These are phyloP conservation scores for Cranoglanis bouderius DNA, from an alignment of 2,113 vertebrate genomes.

Conservation along the genomic window DNA sequence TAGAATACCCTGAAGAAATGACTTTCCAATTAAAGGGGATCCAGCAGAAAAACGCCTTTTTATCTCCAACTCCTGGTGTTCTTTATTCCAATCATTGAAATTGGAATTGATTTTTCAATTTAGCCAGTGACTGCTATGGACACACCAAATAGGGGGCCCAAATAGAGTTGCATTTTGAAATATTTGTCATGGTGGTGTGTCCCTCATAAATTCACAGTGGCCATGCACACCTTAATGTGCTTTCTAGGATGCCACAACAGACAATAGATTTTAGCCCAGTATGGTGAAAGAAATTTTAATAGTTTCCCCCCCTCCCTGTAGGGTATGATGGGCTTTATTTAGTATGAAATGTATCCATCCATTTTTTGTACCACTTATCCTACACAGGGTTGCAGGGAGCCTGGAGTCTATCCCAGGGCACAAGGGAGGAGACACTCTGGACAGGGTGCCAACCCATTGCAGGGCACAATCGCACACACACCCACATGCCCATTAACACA, in stretches of 20 bases:
- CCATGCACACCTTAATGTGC: conserved; percentile 68
- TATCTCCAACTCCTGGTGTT: conserved; percentile 96
- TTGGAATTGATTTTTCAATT: conserved; percentile 99
- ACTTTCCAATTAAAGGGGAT: conserved; percentile 99
- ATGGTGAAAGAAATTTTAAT: conserved; percentile 51
- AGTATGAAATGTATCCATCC: no score
- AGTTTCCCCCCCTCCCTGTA: background rate
- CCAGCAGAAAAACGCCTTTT: conserved; percentile 89
- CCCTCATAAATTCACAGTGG: conserved; percentile 84
- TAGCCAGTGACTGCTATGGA: conserved; percentile 94
- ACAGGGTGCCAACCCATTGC: no score
- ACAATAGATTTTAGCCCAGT: conserved; percentile 79
- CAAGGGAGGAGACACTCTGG: no score
- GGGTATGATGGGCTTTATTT: background rate
- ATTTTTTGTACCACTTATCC: no score
- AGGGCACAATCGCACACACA: no score
- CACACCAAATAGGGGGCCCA: conserved; percentile 85
- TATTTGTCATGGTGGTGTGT: conserved; percentile 86
- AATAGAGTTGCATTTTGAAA: conserved; percentile 85
- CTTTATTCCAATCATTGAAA: conserved; percentile 99
- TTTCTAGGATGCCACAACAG: conserved; percentile 73
- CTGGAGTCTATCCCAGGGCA: no score
- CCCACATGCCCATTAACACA: no score
- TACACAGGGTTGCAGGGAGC: no score
- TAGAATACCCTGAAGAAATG: conserved; percentile 99